These are phyloP conservation scores for Epinephelus malabaricus DNA, from an alignment of 2,797 vertebrate genomes.

Conservation along the genomic window DNA sequence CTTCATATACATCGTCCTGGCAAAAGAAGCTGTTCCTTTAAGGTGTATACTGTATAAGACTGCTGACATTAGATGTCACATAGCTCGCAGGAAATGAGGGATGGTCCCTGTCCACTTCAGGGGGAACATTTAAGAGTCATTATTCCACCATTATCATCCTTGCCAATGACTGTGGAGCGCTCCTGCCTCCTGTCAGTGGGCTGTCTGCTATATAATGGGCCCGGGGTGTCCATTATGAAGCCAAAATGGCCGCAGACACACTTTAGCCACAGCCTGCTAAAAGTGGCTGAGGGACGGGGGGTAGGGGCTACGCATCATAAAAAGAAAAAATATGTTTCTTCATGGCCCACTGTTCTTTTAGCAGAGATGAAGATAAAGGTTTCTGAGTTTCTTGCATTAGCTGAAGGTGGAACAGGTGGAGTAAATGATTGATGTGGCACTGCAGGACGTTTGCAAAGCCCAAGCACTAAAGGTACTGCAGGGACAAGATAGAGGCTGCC, in stretches of 20 bases:
- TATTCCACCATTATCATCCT: constrained; percentile 81
- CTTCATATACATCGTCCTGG: constrained; percentile 1
- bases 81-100: constrained; percentile 68
- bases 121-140: constrained; percentile 79
- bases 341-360: not conserved
- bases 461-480: not conserved
- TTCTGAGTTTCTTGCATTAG: not conserved
- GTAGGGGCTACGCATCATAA: not conserved
- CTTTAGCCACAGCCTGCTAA: constrained; percentile 56
- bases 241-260: constrained; percentile 62
- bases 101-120: constrained; percentile 71
- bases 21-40: not conserved
- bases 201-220: constrained; percentile 72
- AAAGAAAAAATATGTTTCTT: not conserved
- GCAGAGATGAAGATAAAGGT: not conserved
- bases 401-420: not conserved
- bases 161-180: constrained; percentile 73
- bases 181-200: constrained; percentile 64
- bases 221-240: constrained; percentile 68
- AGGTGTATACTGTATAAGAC: constrained; percentile 33
- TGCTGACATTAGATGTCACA: constrained; percentile 60
- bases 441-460: not conserved
- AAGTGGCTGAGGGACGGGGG: constrained; percentile 18
- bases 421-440: not conserved
- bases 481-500: not conserved